Conservation (phyloP, 2,113 vertebrate genomes). For the Gyps fulvus region DNA sequence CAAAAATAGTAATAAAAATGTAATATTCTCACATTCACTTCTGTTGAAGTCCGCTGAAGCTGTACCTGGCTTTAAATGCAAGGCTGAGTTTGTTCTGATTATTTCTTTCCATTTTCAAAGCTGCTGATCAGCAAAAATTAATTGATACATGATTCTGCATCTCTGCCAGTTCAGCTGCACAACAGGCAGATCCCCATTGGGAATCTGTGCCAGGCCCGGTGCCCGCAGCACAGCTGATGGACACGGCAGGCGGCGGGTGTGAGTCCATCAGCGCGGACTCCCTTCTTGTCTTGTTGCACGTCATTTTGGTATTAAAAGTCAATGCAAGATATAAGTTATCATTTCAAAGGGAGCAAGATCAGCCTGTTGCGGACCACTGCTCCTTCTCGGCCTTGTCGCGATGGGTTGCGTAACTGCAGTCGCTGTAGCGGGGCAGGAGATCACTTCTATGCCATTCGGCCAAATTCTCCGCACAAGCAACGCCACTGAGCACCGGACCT, state of each 20-base stretch:
- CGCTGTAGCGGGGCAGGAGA: neutral
- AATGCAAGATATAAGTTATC: fast-evolving
- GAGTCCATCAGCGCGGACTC: fast-evolving
- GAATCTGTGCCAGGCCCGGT: neutral
- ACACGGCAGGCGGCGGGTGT: neutral
- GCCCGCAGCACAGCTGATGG: neutral
- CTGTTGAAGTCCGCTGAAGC: neutral
- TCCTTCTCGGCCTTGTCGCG: fast-evolving
- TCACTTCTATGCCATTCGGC: neutral
- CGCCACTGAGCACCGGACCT: fast-evolving
- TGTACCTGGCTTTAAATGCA: neutral
- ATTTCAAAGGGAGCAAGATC: neutral
- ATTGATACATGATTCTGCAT: neutral
- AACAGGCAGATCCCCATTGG: neutral
- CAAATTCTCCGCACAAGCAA: neutral
- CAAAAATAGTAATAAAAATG: neutral
- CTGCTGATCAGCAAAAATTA: neutral
- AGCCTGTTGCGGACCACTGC: neutral
- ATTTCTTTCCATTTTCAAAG: slow-evolving; percentile 8
- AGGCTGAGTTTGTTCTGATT: neutral
- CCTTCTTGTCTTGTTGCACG: fast-evolving
- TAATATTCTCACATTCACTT: neutral
- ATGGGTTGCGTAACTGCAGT: fast-evolving
- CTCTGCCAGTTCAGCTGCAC: neutral
- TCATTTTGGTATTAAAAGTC: neutral